A percentile compares a stretch with the other conserved stretches of the same genome.
phyloP scores from a whole-genome alignment of 2,888 invertebrate species.

The Spicauda simplicius region DNA sequence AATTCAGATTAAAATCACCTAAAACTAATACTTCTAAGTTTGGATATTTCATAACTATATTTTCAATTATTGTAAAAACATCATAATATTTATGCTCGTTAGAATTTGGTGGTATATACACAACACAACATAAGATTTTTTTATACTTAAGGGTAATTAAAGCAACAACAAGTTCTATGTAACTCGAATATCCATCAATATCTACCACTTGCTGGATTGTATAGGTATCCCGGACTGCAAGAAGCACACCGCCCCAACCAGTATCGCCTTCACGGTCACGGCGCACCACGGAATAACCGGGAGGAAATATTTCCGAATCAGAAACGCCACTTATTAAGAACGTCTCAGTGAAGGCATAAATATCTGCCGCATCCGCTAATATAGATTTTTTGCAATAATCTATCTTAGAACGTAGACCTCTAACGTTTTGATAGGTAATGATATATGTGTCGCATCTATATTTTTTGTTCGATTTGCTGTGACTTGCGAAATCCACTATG shows the following conservation, averaged over 20 bases:
- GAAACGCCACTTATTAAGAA: neutral
- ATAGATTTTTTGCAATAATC: slow-evolving; percentile 4
- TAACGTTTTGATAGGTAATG: slow-evolving; percentile 9
- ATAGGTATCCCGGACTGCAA: neutral
- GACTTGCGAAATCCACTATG: no score
- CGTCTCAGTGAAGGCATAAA: slow-evolving; percentile 14
- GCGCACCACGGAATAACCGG: slow-evolving; percentile 2
- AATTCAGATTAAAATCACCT: slow-evolving; percentile 11
- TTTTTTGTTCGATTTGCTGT: no score
- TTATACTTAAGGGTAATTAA: neutral
- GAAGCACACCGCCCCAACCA: slow-evolving; percentile 10
- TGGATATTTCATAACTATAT: neutral
- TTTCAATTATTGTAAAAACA: slow-evolving; percentile 6
- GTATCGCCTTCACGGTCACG: slow-evolving; percentile 4
- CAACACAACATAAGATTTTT: slow-evolving; percentile 8
- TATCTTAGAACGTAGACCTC: slow-evolving; percentile 13
- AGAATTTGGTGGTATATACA: slow-evolving; percentile 6
- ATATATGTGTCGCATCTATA: no score
- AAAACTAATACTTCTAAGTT: slow-evolving; percentile 2
- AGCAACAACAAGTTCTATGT: neutral
- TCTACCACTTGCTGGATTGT: neutral
- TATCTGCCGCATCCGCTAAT: neutral
- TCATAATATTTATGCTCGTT: slow-evolving; percentile 6
- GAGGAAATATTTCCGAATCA: slow-evolving; percentile 11
- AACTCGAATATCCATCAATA: neutral